A percentile compares a stretch with the other conserved stretches of the same genome.
Evolutionary conservation across 2,888 invertebrate genomes (phyloP).

Genomic region (Palloptera scutellata): DNA sequence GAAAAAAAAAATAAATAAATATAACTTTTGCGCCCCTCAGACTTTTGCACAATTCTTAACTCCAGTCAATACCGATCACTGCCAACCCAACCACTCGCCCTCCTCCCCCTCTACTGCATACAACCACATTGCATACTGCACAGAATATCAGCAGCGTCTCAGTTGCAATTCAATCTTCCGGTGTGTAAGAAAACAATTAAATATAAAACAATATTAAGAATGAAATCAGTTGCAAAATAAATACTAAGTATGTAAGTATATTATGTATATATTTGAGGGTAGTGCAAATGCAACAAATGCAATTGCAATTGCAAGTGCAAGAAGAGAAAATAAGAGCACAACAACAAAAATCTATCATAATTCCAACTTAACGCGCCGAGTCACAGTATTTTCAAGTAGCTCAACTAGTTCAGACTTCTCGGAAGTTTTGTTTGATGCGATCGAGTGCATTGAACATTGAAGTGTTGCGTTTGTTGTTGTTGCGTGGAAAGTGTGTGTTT

Average conservation of each 20-base stretch:
- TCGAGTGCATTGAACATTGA: neutral
- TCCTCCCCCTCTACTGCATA: too few relatives aligned
- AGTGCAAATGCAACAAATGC: neutral
- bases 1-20: constrained; percentile 9
- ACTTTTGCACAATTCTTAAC: neutral
- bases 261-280: too few relatives aligned
- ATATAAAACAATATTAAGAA: too few relatives aligned
- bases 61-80: neutral
- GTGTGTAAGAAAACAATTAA: neutral
- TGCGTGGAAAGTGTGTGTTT: too few relatives aligned
- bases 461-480: too few relatives aligned
- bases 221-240: too few relatives aligned
- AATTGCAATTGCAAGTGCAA: neutral
- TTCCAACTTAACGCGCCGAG: neutral
- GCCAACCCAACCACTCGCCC: too few relatives aligned
- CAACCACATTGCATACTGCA: too few relatives aligned
- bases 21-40: too few relatives aligned
- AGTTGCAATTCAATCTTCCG: neutral
- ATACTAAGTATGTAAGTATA: too few relatives aligned
- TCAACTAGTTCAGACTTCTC: constrained; percentile 16
- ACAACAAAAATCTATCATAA: neutral
- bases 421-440: constrained; percentile 13
- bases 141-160: too few relatives aligned
- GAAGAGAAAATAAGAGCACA: neutral
- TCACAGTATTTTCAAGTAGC: constrained; percentile 1